Evolutionary conservation across 2,888 invertebrate genomes (phyloP), one percentile per base, ranked within the genome.

Genomic region (Kuschelorhynchus macadamiae): DNA sequence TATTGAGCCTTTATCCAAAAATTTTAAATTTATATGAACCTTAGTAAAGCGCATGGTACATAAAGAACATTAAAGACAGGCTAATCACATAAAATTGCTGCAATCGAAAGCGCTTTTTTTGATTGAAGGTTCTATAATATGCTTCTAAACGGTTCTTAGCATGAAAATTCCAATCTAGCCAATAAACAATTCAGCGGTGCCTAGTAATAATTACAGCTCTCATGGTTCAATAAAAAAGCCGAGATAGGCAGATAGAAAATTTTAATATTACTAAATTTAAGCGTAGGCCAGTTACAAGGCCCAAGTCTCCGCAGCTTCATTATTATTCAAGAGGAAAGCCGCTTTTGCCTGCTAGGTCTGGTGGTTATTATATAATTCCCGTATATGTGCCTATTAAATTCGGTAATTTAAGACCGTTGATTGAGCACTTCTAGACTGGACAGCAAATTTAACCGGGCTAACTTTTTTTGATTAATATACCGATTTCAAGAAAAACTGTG

Each of bases 281-380:
- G 60, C 60, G 60, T 60, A 50, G 60, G 60, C 49, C 17, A 49
- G 49, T 21, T 46, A 39, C 50, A 60, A 4, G 60, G 25, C 60
- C 49, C 41, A 41, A 17, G 60, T 49, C 60, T 42, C 55, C 17
- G 49, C 41, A 50, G 60, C 49, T 39, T 60, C 60, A 60, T 60
- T 49, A 50, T 60, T 60, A 60, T 60, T 49, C 60, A 60, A 60
- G 59, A 60, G 49, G 49, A 59, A 50, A 46, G 25, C 33, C 60
- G 49, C 25, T 46, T 33, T 20, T 16, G n/a, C 30, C 36, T 33
- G 59, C 46, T 49, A 20, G 25, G 4, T 49, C n/a, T 14, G 21
- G n/a, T 25, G 41, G 21, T 55, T 55, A 55, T 55, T 55, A 55
- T 55, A 55, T 42, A 55, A 55, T 42, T 16, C 30, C 30, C 55